These are phyloP conservation scores for Blera fallax DNA, from an alignment of 2,888 invertebrate species.

Conservation along the genomic window DNA sequence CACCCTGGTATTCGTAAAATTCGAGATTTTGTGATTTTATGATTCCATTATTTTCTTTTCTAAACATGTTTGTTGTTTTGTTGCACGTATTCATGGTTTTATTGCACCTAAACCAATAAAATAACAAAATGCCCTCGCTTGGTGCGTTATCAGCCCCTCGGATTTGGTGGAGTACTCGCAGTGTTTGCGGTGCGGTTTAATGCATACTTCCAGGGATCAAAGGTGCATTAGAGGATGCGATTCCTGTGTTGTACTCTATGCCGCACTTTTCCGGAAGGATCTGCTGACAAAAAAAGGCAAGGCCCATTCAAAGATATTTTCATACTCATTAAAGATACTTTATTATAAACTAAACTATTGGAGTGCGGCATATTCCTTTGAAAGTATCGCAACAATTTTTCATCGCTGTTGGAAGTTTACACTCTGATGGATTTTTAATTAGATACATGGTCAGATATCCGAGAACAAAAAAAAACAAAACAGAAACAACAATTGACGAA, in stretches of 20 bases:
- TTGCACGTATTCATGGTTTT: slow-evolving; percentile 39
- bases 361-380: slow-evolving; percentile 39
- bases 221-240: slow-evolving; percentile 12
- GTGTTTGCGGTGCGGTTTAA: slow-evolving; percentile 41
- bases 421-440: slow-evolving; percentile 67
- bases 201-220: slow-evolving; percentile 33
- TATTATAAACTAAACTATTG: not conserved
- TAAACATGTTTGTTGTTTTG: slow-evolving; percentile 16
- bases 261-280: slow-evolving; percentile 55
- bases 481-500: slow-evolving; percentile 50
- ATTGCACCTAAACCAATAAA: slow-evolving; percentile 55
- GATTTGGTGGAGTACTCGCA: not conserved
- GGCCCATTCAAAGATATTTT: slow-evolving; percentile 2
- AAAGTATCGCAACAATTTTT: slow-evolving; percentile 44
- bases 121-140: slow-evolving; percentile 17
- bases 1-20: not conserved
- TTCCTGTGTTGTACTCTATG: not conserved
- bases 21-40: slow-evolving; percentile 35
- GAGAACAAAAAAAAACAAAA: slow-evolving; percentile 5
- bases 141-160: slow-evolving; percentile 17
- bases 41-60: slow-evolving; percentile 24
- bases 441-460: slow-evolving; percentile 20
- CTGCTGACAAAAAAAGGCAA: slow-evolving; percentile 16
- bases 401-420: slow-evolving; percentile 43
- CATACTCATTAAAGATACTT: not conserved